phyloP scores from a whole-genome alignment of 1,140 invertebrate species.

The Penaeus vannamei region DNA sequence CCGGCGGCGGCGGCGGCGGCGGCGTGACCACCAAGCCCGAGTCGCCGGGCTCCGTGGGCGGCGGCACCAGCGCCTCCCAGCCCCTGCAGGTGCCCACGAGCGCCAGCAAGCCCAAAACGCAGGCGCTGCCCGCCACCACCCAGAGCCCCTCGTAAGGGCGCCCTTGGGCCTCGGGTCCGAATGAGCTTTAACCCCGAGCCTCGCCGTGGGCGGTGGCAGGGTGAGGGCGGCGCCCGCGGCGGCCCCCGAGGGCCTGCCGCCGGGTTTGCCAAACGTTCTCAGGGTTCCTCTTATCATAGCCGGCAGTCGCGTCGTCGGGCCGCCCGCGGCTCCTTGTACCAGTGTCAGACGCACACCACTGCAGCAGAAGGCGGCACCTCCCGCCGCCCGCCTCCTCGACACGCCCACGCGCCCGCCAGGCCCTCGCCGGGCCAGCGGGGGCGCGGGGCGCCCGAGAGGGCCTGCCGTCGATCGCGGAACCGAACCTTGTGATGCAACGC shows the following conservation, averaged over 20 bases:
- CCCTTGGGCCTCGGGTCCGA: slow-evolving; percentile 44
- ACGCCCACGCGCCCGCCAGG: not conserved
- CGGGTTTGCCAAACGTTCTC: slow-evolving; percentile 44
- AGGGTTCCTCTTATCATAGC: slow-evolving; percentile 55
- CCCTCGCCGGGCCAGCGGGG: too few relatives aligned
- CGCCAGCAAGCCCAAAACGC: slow-evolving; percentile 64
- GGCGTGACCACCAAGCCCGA: slow-evolving; percentile 45
- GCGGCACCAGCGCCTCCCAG: slow-evolving; percentile 49
- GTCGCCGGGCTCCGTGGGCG: slow-evolving; percentile 46
- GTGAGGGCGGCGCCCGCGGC: not conserved
- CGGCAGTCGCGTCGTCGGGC: slow-evolving; percentile 23
- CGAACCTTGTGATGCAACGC: too few relatives aligned
- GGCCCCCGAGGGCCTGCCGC: slow-evolving; percentile 2
- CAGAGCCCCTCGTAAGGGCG: slow-evolving; percentile 66
- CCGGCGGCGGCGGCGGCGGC: slow-evolving; percentile 37
- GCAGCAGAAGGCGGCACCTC: not conserved
- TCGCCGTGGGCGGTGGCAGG: slow-evolving; percentile 23
- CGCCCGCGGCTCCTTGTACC: slow-evolving; percentile 1
- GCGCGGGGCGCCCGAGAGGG: too few relatives aligned
- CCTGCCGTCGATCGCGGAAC: too few relatives aligned
- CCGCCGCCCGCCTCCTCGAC: not conserved
- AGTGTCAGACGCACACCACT: not conserved
- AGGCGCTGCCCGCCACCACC: slow-evolving; percentile 67
- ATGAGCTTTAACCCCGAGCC: slow-evolving; percentile 56
- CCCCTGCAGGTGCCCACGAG: slow-evolving; percentile 53